phyloP scores from a whole-genome alignment of 2,797 vertebrate genomes.

The Enteromius anoplus region DNA sequence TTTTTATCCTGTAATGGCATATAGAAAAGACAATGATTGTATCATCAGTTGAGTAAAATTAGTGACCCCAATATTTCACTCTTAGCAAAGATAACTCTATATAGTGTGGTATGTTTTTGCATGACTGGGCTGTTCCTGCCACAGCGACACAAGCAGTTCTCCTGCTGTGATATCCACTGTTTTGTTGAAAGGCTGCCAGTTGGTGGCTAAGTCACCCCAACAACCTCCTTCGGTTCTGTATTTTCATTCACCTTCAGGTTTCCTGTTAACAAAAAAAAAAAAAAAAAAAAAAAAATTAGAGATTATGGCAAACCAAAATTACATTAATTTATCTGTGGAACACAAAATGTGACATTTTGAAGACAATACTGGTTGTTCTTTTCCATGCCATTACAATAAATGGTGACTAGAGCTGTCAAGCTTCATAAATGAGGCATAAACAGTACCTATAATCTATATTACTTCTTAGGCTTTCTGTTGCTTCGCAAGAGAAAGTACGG shows the following conservation, averaged over 20 bases:
- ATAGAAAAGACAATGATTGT: background rate
- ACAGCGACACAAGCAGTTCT: constrained; percentile 74
- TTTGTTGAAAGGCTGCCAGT: constrained; percentile 57
- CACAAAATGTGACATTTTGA: background rate
- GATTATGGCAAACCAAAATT: background rate
- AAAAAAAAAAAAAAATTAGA: background rate
- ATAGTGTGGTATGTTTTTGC: background rate
- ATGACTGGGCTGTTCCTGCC: background rate
- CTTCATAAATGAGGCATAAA: background rate
- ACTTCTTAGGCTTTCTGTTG: background rate
- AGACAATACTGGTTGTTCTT: background rate
- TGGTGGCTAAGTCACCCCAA: constrained; percentile 41
- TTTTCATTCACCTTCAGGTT: background rate
- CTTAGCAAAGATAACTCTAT: background rate
- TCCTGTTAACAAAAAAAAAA: constrained; percentile 52
- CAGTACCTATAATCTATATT: background rate
- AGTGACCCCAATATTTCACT: background rate
- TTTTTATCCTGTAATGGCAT: background rate
- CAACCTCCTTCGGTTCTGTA: background rate
- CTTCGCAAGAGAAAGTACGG: background rate
- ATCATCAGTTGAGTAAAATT: background rate
- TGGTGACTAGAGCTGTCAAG: background rate
- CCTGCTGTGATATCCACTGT: constrained; percentile 69
- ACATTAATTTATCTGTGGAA: background rate
- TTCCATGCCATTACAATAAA: background rate